Evolutionary conservation across 2,113 vertebrate genomes (phyloP), one percentile per base, ranked within the genome.

Genomic region (Protobothrops flavoviridis): DNA sequence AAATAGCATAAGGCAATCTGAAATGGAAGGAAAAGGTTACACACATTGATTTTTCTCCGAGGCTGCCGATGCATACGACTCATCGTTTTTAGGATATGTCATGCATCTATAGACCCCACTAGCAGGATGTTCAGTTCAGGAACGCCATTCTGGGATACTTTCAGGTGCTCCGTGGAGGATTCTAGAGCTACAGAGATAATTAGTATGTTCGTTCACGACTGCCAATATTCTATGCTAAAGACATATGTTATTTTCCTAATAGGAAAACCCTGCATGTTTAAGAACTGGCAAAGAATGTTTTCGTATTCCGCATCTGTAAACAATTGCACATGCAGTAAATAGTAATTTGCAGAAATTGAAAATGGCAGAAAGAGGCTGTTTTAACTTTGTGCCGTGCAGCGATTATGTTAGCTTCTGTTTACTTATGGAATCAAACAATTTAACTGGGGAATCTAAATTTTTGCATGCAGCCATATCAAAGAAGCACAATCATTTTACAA

Each of bases 41-140:
- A 95, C 90, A 98, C 97, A 0, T 96, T 97, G 91, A 98, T 88
- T 88, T 93, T 97, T 56, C 95, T 95, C 33, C 8, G 92, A 23
- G 97, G 96, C 97, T 97, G 97, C 50, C 90, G 95, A 1, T 90
- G 89, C 0, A 96, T 95, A 29, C 93, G 91, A 81, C 96, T 94
- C 95, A 99, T 96, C 0, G 98, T 99, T 95, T 98, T 98, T 43
- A 99, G 96, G 94, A 99, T 96, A 93, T 99, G 98, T 43, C 99
- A 97, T 12, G 97, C 98, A 93, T 99, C 99, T 92, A 97, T 97
- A 29, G 98, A 98, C 87, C 99, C 98, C 91, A 99, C 94, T 69
- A 99, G 96, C 90, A 99, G 96, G 33, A 98, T 95, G 86, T 98
- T 98, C 24, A 96, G 85, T 56, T 98, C 97, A 0, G 96, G 97